These are phyloP conservation scores for Mamestra brassicae DNA, from an alignment of 2,888 invertebrate species.

Conservation along the genomic window DNA sequence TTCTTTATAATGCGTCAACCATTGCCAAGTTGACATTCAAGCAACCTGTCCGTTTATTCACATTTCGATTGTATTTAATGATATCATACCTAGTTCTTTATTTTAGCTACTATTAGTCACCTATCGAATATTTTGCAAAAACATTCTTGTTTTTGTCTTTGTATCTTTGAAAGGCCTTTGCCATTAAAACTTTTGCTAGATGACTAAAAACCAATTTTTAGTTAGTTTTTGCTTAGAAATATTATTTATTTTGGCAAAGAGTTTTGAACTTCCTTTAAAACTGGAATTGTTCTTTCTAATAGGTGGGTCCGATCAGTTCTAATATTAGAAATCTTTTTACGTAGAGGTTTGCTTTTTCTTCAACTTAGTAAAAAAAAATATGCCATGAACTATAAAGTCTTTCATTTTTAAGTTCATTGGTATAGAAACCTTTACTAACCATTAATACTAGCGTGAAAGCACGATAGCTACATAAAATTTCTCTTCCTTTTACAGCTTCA, in stretches of 20 bases:
- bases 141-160: conserved; percentile 6
- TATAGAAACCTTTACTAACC: conserved; percentile 17
- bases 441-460: conserved; percentile 34
- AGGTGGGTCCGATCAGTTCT: no score
- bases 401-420: conserved; percentile 24
- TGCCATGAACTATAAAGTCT: background rate
- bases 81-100: conserved; percentile 43
- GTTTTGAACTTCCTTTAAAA: background rate
- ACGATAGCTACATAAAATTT: conserved; percentile 44
- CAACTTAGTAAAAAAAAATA: background rate
- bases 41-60: conserved; percentile 47
- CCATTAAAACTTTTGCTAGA: conserved; percentile 2
- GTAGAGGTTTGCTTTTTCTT: background rate
- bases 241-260: background rate
- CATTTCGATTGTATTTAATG: conserved; percentile 53
- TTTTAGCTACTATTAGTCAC: conserved; percentile 31
- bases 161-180: conserved; percentile 22
- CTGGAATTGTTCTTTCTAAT: background rate
- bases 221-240: background rate
- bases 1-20: conserved; percentile 59
- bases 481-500: conserved; percentile 38
- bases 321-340: background rate
- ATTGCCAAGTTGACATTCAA: conserved; percentile 63
- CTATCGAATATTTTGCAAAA: conserved; percentile 23
- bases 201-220: background rate